Evolutionary conservation across 2,888 invertebrate species (phyloP).

Genomic region (Eugnorisma glareosa): DNA sequence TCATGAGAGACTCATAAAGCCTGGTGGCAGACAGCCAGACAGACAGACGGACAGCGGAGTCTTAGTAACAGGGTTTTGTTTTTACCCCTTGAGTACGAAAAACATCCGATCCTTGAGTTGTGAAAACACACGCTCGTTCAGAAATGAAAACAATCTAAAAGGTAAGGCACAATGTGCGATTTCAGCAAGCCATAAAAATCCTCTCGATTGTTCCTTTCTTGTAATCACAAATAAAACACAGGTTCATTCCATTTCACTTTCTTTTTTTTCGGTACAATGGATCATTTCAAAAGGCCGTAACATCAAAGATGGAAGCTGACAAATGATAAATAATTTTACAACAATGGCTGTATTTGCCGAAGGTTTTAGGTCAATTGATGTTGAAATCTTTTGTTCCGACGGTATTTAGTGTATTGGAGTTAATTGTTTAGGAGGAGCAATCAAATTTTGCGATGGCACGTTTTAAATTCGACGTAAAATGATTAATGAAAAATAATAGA

Average conservation of each 20-base stretch:
- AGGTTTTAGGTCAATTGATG: conserved; percentile 54
- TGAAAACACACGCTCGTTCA: not conserved
- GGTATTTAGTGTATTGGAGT: conserved; percentile 32
- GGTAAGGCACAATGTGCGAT: not conserved
- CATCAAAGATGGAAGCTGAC: conserved; percentile 55
- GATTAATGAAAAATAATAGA: not conserved
- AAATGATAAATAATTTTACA: conserved; percentile 60
- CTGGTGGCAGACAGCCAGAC: no score
- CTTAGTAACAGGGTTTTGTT: no score
- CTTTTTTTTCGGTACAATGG: conserved; percentile 23
- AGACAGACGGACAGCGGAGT: no score
- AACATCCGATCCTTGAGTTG: not conserved
- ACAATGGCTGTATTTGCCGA: conserved; percentile 48
- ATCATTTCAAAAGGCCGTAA: conserved; percentile 35
- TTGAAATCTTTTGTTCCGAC: conserved; percentile 40
- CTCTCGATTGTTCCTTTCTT: not conserved
- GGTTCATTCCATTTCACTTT: conserved; percentile 20
- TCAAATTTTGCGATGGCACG: not conserved
- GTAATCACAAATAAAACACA: conserved; percentile 21
- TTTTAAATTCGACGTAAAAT: not conserved
- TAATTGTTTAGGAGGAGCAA: conserved; percentile 10
- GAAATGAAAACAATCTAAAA: not conserved
- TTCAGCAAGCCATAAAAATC: not conserved
- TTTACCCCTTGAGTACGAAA: no score
- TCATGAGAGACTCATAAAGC: no score